Percentiles rank a stretch among this genome's conserved stretches.
phyloP scores from a whole-genome alignment of 2,797 vertebrate species.

The Neosilurus hyrtlii region DNA sequence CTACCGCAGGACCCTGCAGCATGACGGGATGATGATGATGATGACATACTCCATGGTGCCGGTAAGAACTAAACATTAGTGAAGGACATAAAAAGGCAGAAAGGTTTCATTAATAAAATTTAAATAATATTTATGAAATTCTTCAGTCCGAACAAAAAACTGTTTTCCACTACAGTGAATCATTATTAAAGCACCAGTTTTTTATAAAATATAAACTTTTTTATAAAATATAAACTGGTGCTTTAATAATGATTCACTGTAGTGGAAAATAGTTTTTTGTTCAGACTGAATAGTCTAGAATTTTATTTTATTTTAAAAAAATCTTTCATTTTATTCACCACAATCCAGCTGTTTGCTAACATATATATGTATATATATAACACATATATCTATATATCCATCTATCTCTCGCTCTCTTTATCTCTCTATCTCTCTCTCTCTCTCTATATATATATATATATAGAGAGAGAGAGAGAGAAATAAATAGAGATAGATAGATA shows the following conservation, averaged over 20 bases:
- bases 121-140: background rate
- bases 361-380: too few species aligned
- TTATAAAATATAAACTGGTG: background rate
- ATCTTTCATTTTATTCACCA: too few species aligned
- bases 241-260: background rate
- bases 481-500: too few species aligned
- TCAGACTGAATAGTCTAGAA: background rate
- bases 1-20: slow-evolving; percentile 68
- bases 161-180: background rate
- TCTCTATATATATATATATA: too few species aligned
- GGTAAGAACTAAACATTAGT: slow-evolving; percentile 70
- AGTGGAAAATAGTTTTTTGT: background rate
- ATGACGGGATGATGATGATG: slow-evolving; percentile 87
- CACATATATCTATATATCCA: too few species aligned
- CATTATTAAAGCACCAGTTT: background rate
- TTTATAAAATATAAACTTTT: slow-evolving; percentile 6
- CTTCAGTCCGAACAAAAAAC: background rate
- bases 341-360: too few species aligned
- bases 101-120: background rate
- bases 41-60: slow-evolving; percentile 97
- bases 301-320: too few species aligned
- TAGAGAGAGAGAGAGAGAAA: too few species aligned
- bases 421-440: too few species aligned
- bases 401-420: too few species aligned
- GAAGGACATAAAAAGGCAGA: background rate